These are phyloP conservation scores for Amblyteles armatorius DNA, from an alignment of 2,888 invertebrate genomes.

Conservation along the genomic window DNA sequence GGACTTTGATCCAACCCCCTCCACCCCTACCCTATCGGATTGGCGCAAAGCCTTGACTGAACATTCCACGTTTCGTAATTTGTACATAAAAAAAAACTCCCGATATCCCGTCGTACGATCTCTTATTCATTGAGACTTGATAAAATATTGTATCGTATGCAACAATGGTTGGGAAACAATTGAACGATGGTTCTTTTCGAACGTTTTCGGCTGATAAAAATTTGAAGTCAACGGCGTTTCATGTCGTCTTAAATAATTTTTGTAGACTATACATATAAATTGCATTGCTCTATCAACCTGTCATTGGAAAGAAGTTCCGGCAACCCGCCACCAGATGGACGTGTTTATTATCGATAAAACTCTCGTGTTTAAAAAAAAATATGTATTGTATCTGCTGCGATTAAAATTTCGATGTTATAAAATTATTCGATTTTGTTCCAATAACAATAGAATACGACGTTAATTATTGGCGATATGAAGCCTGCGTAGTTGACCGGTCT, in stretches of 20 bases:
- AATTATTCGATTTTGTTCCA: background rate
- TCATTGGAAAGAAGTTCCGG: background rate
- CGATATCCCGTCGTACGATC: background rate
- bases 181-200: background rate
- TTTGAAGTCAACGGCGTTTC: background rate
- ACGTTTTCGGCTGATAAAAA: background rate
- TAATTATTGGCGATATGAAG: background rate
- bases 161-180: background rate
- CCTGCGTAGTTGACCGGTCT: background rate
- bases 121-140: background rate
- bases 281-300: background rate
- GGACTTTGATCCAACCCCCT: constrained; percentile 57
- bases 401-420: background rate
- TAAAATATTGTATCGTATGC: background rate
- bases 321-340: constrained; percentile 35
- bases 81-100: background rate
- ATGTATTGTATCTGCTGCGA: background rate
- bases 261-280: background rate
- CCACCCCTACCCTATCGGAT: background rate
- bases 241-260: background rate
- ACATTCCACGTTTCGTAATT: background rate
- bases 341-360: background rate
- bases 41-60: constrained; percentile 7
- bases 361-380: background rate
- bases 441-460: background rate